Percentiles rank a stretch among this genome's conserved stretches.
These are phyloP conservation scores for Lepilemur ruficaudatus DNA, from an alignment of 2,797 vertebrate species.

Conservation along the genomic window DNA sequence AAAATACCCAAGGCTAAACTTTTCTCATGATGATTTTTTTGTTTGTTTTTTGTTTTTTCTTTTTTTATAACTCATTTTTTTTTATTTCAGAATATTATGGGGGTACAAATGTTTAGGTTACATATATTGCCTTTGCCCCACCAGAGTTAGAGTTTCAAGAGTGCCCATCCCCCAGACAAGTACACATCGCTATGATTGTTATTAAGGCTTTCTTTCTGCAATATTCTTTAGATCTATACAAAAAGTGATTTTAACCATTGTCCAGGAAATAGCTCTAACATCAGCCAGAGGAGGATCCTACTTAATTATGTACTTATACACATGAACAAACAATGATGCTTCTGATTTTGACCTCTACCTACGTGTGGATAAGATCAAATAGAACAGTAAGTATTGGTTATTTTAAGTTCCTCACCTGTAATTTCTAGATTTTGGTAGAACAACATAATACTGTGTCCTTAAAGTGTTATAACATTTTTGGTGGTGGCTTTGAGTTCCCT, in stretches of 20 bases:
- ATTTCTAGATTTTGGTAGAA: neutral
- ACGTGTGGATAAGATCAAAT: neutral
- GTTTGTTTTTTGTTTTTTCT: no score
- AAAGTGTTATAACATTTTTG: neutral
- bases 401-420: neutral
- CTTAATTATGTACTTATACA: neutral
- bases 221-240: neutral
- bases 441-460: neutral
- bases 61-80: no score
- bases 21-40: neutral
- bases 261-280: neutral
- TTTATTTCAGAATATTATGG: no score
- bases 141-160: no score
- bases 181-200: no score
- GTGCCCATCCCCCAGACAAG: no score
- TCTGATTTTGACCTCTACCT: neutral
- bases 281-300: neutral
- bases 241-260: neutral
- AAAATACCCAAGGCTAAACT: neutral
- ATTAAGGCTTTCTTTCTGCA: neutral
- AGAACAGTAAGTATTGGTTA: neutral
- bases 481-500: neutral
- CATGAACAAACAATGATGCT: neutral
- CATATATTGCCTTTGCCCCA: no score
- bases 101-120: no score